A percentile compares a stretch with the other conserved stretches of the same genome.
Conservation (phyloP, 2,797 vertebrate species). For the Spondyliosoma cantharus region DNA sequence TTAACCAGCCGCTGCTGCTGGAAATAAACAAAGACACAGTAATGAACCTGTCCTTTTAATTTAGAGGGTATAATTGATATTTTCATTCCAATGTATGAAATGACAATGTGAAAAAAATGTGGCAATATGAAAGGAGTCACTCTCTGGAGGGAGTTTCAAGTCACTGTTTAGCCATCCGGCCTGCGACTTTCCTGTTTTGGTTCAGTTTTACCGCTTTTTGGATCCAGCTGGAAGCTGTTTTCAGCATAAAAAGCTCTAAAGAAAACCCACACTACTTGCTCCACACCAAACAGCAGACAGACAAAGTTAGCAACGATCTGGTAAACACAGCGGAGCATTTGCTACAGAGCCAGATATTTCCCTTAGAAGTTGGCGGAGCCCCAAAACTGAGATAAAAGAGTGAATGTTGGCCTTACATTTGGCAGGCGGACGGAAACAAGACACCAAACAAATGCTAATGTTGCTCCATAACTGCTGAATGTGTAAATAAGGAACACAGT, state of each 20-base stretch:
- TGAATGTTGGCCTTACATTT: not conserved
- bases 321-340: not conserved
- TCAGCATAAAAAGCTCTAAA: not conserved
- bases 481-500: no score
- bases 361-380: not conserved
- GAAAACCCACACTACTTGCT: not conserved
- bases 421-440: not conserved
- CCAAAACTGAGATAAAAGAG: not conserved
- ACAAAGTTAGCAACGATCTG: no score
- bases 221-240: no score
- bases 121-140: not conserved
- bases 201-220: not conserved
- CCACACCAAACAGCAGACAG: not conserved
- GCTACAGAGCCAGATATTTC: not conserved
- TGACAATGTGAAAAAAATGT: not conserved
- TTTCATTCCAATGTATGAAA: not conserved
- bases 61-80: not conserved
- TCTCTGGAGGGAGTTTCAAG: not conserved
- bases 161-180: no score
- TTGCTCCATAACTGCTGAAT: no score
- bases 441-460: no score
- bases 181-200: no score
- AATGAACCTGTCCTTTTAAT: not conserved
- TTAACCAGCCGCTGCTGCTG: not conserved
- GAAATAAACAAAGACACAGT: not conserved